Conservation (phyloP, 2,113 vertebrate genomes). For the Potamarius usumacintae region DNA sequence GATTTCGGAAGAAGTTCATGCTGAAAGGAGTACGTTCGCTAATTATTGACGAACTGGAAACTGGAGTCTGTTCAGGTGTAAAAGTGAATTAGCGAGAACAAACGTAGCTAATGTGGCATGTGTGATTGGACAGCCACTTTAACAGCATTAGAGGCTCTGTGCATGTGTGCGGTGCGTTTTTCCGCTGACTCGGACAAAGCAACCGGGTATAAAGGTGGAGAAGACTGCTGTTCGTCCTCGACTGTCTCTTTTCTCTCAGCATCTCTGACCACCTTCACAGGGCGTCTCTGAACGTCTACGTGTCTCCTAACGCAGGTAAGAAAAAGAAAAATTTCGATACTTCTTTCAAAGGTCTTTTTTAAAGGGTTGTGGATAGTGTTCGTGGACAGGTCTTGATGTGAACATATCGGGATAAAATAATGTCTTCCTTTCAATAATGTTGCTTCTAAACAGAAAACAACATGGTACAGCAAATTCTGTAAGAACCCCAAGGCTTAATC, state of each 20-base stretch:
- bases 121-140: constrained; percentile 49
- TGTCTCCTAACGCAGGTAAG: constrained; percentile 39
- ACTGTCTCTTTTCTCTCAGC: constrained; percentile 34
- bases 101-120: constrained; percentile 49
- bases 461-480: neutral
- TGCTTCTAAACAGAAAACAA: neutral
- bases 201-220: constrained; percentile 60
- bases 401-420: neutral
- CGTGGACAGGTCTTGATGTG: neutral
- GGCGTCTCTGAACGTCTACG: constrained; percentile 24
- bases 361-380: neutral
- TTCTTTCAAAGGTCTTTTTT: neutral
- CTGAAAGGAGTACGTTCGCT: neutral
- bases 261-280: constrained; percentile 43
- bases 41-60: neutral
- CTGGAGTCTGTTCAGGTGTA: neutral
- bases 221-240: constrained; percentile 57
- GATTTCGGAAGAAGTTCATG: neutral
- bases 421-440: neutral
- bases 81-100: constrained; percentile 47
- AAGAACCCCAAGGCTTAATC: neutral
- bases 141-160: constrained; percentile 21
- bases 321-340: neutral
- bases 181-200: constrained; percentile 47
- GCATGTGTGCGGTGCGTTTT: neutral